Percentiles rank a stretch among this genome's conserved stretches.
phyloP scores from a whole-genome alignment of 1,140 invertebrate species.

The Amyelois transitella region DNA sequence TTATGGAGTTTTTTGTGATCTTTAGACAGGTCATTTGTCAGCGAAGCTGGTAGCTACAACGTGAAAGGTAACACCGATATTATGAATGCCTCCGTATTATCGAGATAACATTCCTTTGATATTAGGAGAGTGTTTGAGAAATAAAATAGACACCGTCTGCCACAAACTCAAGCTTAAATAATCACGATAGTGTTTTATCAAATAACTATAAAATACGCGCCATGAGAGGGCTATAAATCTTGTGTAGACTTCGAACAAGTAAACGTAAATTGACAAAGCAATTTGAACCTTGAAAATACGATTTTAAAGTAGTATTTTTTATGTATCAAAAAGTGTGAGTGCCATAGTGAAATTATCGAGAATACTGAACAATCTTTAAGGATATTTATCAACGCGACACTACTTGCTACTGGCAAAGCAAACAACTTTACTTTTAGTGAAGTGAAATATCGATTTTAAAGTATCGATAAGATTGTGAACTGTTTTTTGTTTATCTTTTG shows the following conservation, averaged over 20 bases:
- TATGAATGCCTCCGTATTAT: slow-evolving; percentile 36
- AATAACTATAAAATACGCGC: slow-evolving; percentile 70
- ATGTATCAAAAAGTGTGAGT: slow-evolving; percentile 36
- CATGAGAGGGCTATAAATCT: slow-evolving; percentile 63
- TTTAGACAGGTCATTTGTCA: slow-evolving; percentile 26
- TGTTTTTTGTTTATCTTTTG: background rate
- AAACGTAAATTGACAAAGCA: slow-evolving; percentile 4
- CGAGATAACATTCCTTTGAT: slow-evolving; percentile 37
- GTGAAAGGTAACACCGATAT: slow-evolving; percentile 34
- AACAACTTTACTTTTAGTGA: slow-evolving; percentile 60
- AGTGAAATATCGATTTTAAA: slow-evolving; percentile 34
- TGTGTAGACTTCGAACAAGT: slow-evolving; percentile 27
- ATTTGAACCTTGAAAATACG: slow-evolving; percentile 22
- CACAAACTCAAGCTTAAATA: slow-evolving; percentile 58
- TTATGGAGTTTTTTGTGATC: slow-evolving; percentile 21
- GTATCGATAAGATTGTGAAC: slow-evolving; percentile 7
- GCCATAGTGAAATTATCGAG: slow-evolving; percentile 64
- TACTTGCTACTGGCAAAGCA: slow-evolving; percentile 68
- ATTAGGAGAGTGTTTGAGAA: slow-evolving; percentile 49
- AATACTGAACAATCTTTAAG: slow-evolving; percentile 66
- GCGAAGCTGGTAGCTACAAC: slow-evolving; percentile 21
- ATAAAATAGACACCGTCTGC: slow-evolving; percentile 57
- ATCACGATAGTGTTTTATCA: slow-evolving; percentile 70
- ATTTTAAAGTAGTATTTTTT: slow-evolving; percentile 25
- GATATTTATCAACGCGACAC: slow-evolving; percentile 72